Base-by-base conservation (phyloP, 2,113 vertebrate genomes). In the Chitala chitala region DNA sequence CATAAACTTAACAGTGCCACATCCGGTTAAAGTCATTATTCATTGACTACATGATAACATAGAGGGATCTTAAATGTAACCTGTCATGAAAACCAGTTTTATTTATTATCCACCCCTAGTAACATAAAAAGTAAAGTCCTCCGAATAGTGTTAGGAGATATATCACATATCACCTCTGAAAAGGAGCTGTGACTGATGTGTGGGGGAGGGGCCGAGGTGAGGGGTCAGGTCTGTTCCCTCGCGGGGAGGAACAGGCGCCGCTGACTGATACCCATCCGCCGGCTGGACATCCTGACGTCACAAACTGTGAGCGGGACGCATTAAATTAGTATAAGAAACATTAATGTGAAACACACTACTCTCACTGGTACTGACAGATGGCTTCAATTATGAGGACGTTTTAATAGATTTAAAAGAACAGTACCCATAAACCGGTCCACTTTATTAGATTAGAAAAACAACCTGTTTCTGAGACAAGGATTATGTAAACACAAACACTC, bases 381-480 rank as follows among this genome's bases (percentile, higher is more conserved):
- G 76, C 77, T 74, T 36, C 75, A 77, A 77, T 81, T 76, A 82
- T 55, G 76, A 76, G 38, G 74, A 64, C 74, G 66, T 72, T 81
- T 77, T 79, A 78, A 77, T 79, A 74, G 61, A 78, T 77, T 78
- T 77, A 78, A 79, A 81, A 66, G 68, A 76, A 58, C 75, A 72
- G 69, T 42, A 73, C 31, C 78, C 74, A 80, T 75, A 75, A 78
- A 80, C 69, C 56, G 38, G 51, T 15, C 55, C 22, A 61, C 77
- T 66, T 65, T 75, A 80, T 81, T 80, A 77, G 63, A 80, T 83
- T 77, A 79, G 65, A 55, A 63, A 36, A 69, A 69, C 33, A 51
- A 75, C 42, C 61, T 59, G 42, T 22, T 56, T 48, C 50, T 78
- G 69, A 70, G 68, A 40, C 59, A 20, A 61, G 48, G 58, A 77